These are phyloP conservation scores for Corapipo altera DNA, from an alignment of 2,113 vertebrate genomes.

Conservation along the genomic window DNA sequence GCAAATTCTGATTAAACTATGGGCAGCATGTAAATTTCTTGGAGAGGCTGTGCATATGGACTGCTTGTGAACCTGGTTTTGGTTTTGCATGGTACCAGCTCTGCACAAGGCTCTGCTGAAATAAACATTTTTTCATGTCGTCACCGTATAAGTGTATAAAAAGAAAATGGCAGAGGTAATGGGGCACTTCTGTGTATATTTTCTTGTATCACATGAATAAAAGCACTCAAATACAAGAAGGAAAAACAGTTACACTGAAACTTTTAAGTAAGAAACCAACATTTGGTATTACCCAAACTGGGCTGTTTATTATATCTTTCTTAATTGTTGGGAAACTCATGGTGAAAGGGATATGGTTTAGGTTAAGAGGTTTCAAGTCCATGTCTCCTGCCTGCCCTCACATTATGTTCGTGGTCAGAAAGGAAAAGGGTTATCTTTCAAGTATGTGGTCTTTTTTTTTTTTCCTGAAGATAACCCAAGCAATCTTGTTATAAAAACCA, in stretches of 20 bases:
- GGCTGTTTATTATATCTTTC: background rate
- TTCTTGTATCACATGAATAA: background rate
- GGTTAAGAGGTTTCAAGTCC: background rate
- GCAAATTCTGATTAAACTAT: background rate
- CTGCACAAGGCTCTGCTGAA: background rate
- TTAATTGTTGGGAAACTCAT: background rate
- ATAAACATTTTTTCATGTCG: accelerated
- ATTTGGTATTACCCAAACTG: background rate
- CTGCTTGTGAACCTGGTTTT: background rate
- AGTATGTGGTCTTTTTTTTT: background rate
- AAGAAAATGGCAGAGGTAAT: background rate
- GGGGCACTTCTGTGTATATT: background rate
- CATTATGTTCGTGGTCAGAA: background rate
- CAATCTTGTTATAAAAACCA: background rate
- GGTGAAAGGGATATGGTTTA: background rate
- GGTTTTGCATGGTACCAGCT: background rate
- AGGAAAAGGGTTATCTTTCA: background rate
- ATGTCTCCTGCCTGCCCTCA: background rate
- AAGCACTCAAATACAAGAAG: background rate
- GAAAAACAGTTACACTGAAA: background rate
- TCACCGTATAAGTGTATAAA: background rate
- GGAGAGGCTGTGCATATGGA: background rate
- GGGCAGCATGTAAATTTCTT: background rate
- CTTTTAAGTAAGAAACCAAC: background rate
- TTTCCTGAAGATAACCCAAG: background rate